Percentiles rank a stretch among this genome's conserved stretches.
Evolutionary conservation across 2,888 invertebrate genomes (phyloP).

Genomic region (Nezara viridula): DNA sequence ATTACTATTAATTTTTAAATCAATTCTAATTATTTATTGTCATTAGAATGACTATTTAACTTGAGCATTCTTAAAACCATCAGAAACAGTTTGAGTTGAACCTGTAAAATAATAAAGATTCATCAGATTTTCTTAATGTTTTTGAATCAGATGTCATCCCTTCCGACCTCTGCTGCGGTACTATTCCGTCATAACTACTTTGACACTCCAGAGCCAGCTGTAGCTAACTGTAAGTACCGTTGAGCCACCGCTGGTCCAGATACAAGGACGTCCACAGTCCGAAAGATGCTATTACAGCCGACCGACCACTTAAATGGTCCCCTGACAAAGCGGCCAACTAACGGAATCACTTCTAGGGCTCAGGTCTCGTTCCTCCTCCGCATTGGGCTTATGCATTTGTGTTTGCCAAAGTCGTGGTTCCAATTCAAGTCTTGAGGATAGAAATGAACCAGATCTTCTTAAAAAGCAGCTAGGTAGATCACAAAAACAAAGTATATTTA

Average conservation of each 20-base stretch:
- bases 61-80: too few relatives aligned
- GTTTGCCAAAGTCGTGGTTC: background rate
- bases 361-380: slow-evolving; percentile 15
- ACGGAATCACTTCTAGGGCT: background rate
- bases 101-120: too few relatives aligned
- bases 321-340: slow-evolving; percentile 27
- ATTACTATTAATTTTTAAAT: too few relatives aligned
- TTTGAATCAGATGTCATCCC: background rate
- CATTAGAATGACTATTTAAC: too few relatives aligned
- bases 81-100: too few relatives aligned
- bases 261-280: background rate
- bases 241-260: slow-evolving; percentile 7
- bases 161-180: too few relatives aligned
- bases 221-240: slow-evolving; percentile 26
- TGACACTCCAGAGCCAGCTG: background rate
- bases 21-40: too few relatives aligned
- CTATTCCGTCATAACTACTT: background rate
- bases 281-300: slow-evolving; percentile 20
- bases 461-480: background rate
- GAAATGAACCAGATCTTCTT: background rate
- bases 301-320: slow-evolving; percentile 18
- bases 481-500: too few relatives aligned
- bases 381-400: background rate
- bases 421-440: background rate
- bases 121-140: too few relatives aligned